phyloP scores from a whole-genome alignment of 2,888 invertebrate genomes.

The Lochmaea crataegi region DNA sequence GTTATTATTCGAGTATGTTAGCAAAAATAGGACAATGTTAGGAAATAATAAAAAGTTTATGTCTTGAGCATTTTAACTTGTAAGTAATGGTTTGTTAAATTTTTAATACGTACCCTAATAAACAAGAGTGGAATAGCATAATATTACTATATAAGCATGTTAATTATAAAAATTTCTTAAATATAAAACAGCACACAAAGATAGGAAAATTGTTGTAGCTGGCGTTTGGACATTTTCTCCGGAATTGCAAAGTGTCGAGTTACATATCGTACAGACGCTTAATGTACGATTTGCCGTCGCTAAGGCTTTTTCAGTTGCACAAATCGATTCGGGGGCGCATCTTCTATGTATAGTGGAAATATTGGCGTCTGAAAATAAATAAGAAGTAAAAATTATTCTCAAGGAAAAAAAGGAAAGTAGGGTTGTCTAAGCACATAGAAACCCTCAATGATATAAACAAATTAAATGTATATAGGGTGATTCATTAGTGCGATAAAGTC shows the following conservation, averaged over 20 bases:
- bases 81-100: neutral
- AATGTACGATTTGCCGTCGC: neutral
- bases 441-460: no score
- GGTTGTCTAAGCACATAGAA: no score
- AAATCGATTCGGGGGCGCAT: constrained; percentile 8
- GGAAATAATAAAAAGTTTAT: no score
- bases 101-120: neutral
- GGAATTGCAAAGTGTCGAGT: constrained; percentile 22
- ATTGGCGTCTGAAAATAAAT: constrained; percentile 5
- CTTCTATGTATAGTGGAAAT: constrained; percentile 12
- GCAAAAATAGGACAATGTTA: no score
- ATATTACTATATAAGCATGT: neutral
- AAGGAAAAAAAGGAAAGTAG: neutral
- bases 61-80: neutral
- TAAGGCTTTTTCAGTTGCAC: neutral
- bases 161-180: neutral
- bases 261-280: constrained; percentile 11
- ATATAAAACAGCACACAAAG: neutral
- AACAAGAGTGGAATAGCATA: neutral
- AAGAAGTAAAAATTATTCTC: no score
- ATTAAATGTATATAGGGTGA: no score
- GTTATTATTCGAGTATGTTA: no score
- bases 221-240: neutral
- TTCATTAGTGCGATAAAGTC: no score
- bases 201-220: neutral